Evolutionary conservation across 2,888 invertebrate genomes (phyloP).

Genomic region (Xanthorhoe spadicearia): DNA sequence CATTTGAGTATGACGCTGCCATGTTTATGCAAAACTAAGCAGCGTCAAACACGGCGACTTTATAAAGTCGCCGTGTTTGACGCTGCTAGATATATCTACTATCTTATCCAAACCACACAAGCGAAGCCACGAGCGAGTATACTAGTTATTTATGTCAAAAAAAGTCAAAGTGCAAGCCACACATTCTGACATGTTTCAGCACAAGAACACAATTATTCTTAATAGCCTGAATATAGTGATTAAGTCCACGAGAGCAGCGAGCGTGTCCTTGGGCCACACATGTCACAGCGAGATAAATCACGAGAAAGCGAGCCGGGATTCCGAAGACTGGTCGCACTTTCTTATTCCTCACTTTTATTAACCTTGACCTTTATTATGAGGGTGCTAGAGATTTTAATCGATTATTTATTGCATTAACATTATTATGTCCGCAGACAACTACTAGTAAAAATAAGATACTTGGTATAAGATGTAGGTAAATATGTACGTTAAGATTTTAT

Average conservation of each 20-base stretch:
- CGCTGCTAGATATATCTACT: too few species aligned
- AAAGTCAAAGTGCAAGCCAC: too few species aligned
- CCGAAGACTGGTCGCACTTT: constrained; percentile 37
- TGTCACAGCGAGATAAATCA: constrained; percentile 34
- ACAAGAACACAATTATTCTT: background rate
- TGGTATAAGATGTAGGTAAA: too few species aligned
- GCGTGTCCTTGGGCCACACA: constrained; percentile 23
- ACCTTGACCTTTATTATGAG: constrained; percentile 26
- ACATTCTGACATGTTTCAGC: background rate
- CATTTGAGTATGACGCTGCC: too few species aligned
- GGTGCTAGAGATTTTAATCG: constrained; percentile 15
- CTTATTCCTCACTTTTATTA: constrained; percentile 31
- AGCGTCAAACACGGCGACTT: too few species aligned
- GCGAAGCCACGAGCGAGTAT: too few species aligned
- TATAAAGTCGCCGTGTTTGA: too few species aligned
- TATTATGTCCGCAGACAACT: background rate
- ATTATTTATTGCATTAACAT: background rate
- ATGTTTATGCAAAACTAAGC: too few species aligned
- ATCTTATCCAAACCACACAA: too few species aligned
- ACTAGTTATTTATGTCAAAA: too few species aligned
- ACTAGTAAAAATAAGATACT: too few species aligned
- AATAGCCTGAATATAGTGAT: constrained; percentile 5
- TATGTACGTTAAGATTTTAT: too few species aligned
- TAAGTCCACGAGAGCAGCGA: constrained; percentile 23
- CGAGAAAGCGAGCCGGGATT: constrained; percentile 44